Percentiles rank a stretch among this genome's conserved stretches.
These are phyloP conservation scores for Trachelus tabidus DNA, from an alignment of 2,888 invertebrate species.

Conservation along the genomic window DNA sequence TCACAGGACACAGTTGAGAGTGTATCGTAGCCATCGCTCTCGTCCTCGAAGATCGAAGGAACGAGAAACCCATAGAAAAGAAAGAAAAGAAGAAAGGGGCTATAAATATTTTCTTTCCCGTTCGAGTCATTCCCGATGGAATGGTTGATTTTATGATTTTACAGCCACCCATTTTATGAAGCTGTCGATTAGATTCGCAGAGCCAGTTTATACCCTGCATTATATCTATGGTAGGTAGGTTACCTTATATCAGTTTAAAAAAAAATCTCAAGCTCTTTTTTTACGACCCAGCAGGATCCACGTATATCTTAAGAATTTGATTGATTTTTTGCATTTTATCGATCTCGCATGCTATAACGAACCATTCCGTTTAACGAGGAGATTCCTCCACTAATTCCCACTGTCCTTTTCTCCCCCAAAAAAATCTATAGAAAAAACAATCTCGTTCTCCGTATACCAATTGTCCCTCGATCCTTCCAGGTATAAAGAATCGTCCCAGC, in stretches of 20 bases:
- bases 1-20: neutral
- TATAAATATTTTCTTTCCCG: slow-evolving; percentile 49
- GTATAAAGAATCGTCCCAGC: neutral
- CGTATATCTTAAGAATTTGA: slow-evolving; percentile 31
- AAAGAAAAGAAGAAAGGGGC: slow-evolving; percentile 36
- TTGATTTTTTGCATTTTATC: slow-evolving; percentile 37
- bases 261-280: slow-evolving; percentile 15
- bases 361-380: neutral
- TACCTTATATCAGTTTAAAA: slow-evolving; percentile 2
- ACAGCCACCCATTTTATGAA: slow-evolving; percentile 62
- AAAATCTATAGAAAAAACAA: neutral
- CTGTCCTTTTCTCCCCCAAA: neutral
- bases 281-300: slow-evolving; percentile 21
- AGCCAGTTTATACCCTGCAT: slow-evolving; percentile 38
- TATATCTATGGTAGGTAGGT: neutral
- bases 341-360: neutral
- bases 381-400: neutral
- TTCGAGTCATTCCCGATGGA: slow-evolving; percentile 35
- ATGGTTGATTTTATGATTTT: slow-evolving; percentile 64
- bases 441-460: neutral
- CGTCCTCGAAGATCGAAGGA: slow-evolving; percentile 13
- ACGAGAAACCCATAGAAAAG: slow-evolving; percentile 28
- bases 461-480: neutral
- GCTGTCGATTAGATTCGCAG: slow-evolving; percentile 64
- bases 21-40: slow-evolving; percentile 30